A percentile compares a stretch with the other conserved stretches of the same genome.
Evolutionary conservation across 2,797 vertebrate genomes (phyloP).

Genomic region (Sebastes kiyomatsui): DNA sequence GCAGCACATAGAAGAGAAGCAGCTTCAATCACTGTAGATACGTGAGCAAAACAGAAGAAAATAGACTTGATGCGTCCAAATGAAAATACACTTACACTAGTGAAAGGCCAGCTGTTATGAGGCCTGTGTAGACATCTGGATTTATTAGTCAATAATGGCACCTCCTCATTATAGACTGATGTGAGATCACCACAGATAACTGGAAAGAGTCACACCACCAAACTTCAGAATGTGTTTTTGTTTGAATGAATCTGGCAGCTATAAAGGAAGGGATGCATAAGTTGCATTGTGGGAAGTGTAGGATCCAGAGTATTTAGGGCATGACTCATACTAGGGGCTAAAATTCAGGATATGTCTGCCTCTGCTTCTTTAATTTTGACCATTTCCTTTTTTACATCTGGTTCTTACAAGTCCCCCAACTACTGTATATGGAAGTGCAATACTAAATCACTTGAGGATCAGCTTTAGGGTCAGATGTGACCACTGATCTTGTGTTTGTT

Average conservation of each 20-base stretch:
- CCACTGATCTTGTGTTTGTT: conserved; percentile 23
- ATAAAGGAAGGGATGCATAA: not conserved
- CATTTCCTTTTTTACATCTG: not conserved
- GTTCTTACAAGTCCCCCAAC: not conserved
- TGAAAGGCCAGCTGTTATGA: not conserved
- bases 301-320: not conserved
- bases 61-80: not conserved
- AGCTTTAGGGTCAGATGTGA: not conserved
- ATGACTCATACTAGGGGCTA: not conserved
- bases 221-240: not conserved
- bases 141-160: not conserved
- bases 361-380: not conserved
- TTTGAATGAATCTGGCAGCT: not conserved
- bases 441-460: not conserved
- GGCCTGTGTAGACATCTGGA: not conserved
- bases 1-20: not conserved
- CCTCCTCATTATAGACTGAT: not conserved
- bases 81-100: not conserved
- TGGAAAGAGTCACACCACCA: not conserved
- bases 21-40: not conserved
- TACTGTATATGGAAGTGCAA: not conserved
- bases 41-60: not conserved
- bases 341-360: not conserved
- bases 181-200: not conserved
- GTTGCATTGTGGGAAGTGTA: not conserved